Base-by-base conservation (phyloP, 2,888 invertebrate genomes). In the Lissocephala sabroskyi region DNA sequence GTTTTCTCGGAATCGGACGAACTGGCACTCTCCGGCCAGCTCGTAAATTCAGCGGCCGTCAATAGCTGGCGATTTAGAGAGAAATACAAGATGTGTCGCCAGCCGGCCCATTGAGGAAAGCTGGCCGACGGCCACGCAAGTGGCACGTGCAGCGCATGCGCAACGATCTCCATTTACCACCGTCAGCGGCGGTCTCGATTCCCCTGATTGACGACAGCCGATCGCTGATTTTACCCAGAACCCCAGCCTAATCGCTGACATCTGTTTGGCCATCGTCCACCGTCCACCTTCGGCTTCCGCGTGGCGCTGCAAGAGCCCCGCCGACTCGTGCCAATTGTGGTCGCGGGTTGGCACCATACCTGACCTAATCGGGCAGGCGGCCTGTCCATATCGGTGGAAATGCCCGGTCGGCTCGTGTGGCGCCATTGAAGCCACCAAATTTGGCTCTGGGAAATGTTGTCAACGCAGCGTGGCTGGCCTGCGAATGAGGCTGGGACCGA, bases 331-430 rank as follows among this genome's bases (percentile, higher is more conserved):
- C 79, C 67, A 37, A 37, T 37, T 37, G 37, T 19, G 18, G n/a
- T 19, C 10, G 11, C 19, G n/a, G n/a, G 18, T 37, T 37, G 37
- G 18, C 11, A 37, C 18, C 37, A 37, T 18, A 37, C 18, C 55
- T 47, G 52, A 41, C 68, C 68, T 78, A 75, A 68, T 68, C 79
- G 60, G 79, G 76, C 64, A 57, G 67, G 11, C 66, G 68, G 63
- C 76, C 60, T 78, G 76, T 75, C 79, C 68, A 75, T 78, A 78
- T 71, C 45, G 78, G 56, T 49, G 47, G 71, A 76, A 62, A 61
- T 65, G 61, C 65, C 49, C 11, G 16, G 16, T 3, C 18, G 14
- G 39, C 14, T 18, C 39, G 37, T 35, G 35, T 26, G 70, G 70
- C 70, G 70, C 70, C 79, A 68, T 57, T 65, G 57, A 75, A 62